These are phyloP conservation scores for Crotalus viridis DNA, from an alignment of 2,113 vertebrate genomes.

Conservation along the genomic window DNA sequence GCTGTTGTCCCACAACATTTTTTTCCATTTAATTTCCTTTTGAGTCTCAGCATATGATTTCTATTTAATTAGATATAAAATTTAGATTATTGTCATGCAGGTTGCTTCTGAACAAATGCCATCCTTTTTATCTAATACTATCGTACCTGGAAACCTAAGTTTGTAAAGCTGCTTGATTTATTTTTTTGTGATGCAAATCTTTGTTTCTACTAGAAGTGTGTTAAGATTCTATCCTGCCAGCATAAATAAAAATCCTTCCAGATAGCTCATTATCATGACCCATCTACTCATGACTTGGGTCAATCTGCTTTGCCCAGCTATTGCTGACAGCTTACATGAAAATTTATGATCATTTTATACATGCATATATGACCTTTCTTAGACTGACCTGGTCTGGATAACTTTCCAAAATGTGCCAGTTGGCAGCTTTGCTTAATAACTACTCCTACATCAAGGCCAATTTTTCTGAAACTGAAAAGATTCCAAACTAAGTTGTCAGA, in stretches of 20 bases:
- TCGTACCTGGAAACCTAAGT: not conserved
- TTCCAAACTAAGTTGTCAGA: not conserved
- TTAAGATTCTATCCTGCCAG: not conserved
- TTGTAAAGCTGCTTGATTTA: not conserved
- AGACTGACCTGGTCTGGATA: not conserved
- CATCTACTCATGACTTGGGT: not conserved
- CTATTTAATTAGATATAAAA: not conserved
- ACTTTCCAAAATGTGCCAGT: not conserved
- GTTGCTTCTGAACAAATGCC: not conserved
- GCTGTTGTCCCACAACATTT: not conserved
- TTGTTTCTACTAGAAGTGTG: not conserved
- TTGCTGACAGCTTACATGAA: not conserved
- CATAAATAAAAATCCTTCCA: not conserved
- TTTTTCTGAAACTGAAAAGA: not conserved
- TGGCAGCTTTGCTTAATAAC: not conserved
- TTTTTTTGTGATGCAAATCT: not conserved
- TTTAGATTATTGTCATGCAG: not conserved
- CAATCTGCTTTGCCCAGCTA: not conserved
- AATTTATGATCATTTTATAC: not conserved
- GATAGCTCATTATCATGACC: not conserved
- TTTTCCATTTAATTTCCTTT: not conserved
- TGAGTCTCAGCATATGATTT: not conserved
- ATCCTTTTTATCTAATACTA: not conserved
- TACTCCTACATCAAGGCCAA: not conserved
- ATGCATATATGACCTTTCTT: not conserved